These are phyloP conservation scores for Xylota segnis DNA, from an alignment of 2,888 invertebrate genomes.

Conservation along the genomic window DNA sequence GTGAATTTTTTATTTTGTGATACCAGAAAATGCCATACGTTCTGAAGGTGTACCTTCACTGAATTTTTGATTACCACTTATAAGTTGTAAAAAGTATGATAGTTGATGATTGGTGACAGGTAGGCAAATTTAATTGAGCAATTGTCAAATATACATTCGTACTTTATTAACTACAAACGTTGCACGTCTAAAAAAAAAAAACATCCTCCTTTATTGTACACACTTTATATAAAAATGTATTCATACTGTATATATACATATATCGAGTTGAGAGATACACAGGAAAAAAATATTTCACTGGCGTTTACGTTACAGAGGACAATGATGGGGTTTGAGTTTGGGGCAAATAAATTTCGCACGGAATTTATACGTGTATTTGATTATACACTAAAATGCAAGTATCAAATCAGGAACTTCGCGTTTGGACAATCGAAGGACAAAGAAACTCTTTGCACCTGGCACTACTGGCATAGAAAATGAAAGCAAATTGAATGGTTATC, in stretches of 20 bases:
- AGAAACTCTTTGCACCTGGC: slow-evolving; percentile 31
- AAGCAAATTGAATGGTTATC: slow-evolving; percentile 28
- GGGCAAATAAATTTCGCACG: slow-evolving; percentile 3
- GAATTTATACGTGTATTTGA: slow-evolving; percentile 10
- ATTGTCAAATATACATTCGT: neutral
- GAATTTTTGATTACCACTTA: neutral
- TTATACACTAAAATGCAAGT: slow-evolving; percentile 17
- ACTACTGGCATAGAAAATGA: slow-evolving; percentile 22
- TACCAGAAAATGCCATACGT: neutral
- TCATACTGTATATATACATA: no score
- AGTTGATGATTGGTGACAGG: no score
- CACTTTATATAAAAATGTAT: slow-evolving; percentile 1
- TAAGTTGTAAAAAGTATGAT: neutral
- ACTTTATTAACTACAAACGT: slow-evolving; percentile 22
- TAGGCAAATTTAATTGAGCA: slow-evolving; percentile 4
- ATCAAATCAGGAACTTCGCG: slow-evolving; percentile 11
- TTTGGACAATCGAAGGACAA: slow-evolving; percentile 15
- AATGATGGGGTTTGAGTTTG: neutral
- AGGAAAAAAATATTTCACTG: slow-evolving; percentile 18
- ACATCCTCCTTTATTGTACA: slow-evolving; percentile 6
- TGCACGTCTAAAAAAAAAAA: neutral
- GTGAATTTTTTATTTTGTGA: neutral
- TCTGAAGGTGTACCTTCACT: neutral
- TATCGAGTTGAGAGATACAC: slow-evolving; percentile 2
- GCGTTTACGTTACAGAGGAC: neutral